Percentiles rank a stretch among this genome's conserved stretches.
Conservation (phyloP, 2,113 vertebrate species). For the Jaculus jaculus region DNA sequence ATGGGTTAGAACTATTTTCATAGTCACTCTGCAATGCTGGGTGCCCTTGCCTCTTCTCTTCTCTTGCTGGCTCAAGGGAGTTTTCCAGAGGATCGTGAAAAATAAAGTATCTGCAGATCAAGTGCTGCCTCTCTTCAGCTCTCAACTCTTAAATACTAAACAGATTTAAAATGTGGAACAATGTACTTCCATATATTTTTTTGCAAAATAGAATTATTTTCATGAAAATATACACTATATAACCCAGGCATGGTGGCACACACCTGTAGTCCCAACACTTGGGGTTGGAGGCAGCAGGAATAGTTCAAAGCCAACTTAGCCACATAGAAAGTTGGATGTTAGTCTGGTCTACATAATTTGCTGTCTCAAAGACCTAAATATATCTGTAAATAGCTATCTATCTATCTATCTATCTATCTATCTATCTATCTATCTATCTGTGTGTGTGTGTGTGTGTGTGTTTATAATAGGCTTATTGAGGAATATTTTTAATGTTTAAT, state of each 20-base stretch:
- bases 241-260: no score
- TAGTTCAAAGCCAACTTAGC: no score
- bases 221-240: neutral
- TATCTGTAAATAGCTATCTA: neutral
- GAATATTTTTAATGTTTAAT: no score
- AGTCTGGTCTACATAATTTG: no score
- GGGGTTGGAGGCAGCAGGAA: no score
- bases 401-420: neutral
- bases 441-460: no score
- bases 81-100: neutral
- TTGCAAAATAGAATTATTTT: slow-evolving; percentile 2
- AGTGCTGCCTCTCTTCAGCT: neutral
- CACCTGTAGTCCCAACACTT: no score
- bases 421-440: no score
- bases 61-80: neutral
- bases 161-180: neutral
- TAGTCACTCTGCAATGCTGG: neutral
- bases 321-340: no score
- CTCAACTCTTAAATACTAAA: neutral
- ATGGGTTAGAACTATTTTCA: neutral
- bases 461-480: no score
- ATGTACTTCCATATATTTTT: neutral
- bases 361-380: no score
- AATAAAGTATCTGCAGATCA: neutral
- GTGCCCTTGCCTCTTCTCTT: neutral